Evolutionary conservation across 2,113 vertebrate species (phyloP), one percentile per base, ranked within the genome.

Genomic region (Scatophagus argus): DNA sequence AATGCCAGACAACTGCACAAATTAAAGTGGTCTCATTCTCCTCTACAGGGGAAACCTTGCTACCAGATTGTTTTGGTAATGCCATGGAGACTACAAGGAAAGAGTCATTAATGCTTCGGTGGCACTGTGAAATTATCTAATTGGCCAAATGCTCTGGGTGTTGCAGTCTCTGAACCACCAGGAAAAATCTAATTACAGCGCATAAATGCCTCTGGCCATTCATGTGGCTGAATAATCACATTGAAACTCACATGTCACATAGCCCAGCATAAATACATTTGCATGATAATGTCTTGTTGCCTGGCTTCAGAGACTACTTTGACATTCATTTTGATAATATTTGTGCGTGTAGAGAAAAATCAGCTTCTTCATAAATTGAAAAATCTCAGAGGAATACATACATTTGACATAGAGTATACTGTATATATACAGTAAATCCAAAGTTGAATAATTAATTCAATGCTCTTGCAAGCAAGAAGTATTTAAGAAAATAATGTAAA

Each of bases 131-230:
- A 71, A 61, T 66, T 5, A 83, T 51, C 73, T 39, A n/a, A n/a
- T 27, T 70, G n/a, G 54, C 60, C 61, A 29, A 21, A 59, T 19
- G 32, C 41, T 56, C 21, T 13, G 5, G 9, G 47, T 25, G 16
- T 21, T 44, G 46, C 52, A 51, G 49, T 29, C 14, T 19, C 34
- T 9, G 54, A 56, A 67, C 64, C 51, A 49, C 23, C 9, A 34
- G 43, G 56, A 77, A 34, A 81, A 69, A 81, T 58, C 12, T 29
- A 76, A 83, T 84, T 62, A 72, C 36, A 19, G 3, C n/a, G 39
- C 23, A 46, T 63, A 51, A 63, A 65, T 68, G n/a, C 55, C 66
- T 77, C 56, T 67, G 62, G 51, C 52, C 63, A 41, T 74, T 62
- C 31, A 62, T 19, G 16, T 52, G 56, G 38, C 12, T 43, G 61